Evolutionary conservation across 2,113 vertebrate genomes (phyloP).

Genomic region (Catharus minimus): DNA sequence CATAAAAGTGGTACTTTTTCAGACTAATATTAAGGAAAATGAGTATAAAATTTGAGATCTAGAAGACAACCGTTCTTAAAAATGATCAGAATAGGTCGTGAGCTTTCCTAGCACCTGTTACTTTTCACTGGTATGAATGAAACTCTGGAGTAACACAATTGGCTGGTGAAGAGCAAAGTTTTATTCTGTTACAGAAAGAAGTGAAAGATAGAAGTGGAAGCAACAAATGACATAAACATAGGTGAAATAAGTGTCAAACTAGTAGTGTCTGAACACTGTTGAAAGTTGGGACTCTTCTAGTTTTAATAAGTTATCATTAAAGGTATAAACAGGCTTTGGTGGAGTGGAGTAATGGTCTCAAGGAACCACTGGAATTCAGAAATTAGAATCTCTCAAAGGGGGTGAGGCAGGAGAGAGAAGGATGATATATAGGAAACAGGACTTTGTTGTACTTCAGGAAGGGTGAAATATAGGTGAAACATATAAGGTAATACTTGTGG

Average conservation of each 20-base stretch:
- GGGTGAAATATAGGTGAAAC: background rate
- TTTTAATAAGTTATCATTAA: background rate
- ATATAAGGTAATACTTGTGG: background rate
- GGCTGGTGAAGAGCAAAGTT: background rate
- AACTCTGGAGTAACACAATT: background rate
- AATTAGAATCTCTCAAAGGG: background rate
- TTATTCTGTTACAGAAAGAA: background rate
- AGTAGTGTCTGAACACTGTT: background rate
- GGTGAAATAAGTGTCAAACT: background rate
- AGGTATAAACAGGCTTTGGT: background rate
- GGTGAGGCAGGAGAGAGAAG: background rate
- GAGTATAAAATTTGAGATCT: background rate
- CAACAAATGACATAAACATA: background rate
- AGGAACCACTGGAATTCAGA: background rate
- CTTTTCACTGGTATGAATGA: background rate
- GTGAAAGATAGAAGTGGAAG: background rate
- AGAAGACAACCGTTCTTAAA: background rate
- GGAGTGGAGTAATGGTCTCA: background rate
- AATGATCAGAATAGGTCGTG: fast-evolving
- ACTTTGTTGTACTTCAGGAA: background rate
- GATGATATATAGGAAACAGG: background rate
- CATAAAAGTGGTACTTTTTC: background rate
- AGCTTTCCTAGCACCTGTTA: background rate
- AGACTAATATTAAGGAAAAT: background rate
- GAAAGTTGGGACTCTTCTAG: background rate